These are phyloP conservation scores for Margaritifera margaritifera DNA, from an alignment of 2,888 invertebrate species.

Conservation along the genomic window DNA sequence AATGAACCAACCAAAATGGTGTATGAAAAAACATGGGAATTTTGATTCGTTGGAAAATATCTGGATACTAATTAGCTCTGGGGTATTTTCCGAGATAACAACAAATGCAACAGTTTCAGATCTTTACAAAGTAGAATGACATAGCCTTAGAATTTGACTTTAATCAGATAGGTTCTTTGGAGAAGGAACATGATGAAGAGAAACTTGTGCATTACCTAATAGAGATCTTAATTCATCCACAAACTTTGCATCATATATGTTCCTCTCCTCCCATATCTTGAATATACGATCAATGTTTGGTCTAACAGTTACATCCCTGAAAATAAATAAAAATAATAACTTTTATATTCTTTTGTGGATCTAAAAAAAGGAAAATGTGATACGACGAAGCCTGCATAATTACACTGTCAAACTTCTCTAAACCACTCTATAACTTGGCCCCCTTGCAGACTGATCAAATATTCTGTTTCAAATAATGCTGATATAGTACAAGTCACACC, in stretches of 20 bases:
- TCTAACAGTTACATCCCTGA: slow-evolving; percentile 88
- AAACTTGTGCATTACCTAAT: slow-evolving; percentile 73
- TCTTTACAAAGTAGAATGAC: neutral
- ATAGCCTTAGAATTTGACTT: slow-evolving; percentile 1
- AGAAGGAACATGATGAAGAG: neutral
- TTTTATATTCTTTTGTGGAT: no score
- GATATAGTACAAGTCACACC: no score
- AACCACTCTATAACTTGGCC: no score
- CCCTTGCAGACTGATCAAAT: no score
- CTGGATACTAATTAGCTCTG: no score
- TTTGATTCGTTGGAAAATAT: no score
- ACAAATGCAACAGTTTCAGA: no score
- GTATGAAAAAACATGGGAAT: no score
- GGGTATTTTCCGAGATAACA: no score
- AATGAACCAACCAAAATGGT: no score
- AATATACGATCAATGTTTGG: slow-evolving; percentile 90
- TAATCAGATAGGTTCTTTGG: neutral
- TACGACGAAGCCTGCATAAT: neutral
- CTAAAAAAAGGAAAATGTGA: no score
- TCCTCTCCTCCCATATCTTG: slow-evolving; percentile 95
- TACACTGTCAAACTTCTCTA: neutral
- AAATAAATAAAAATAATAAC: slow-evolving; percentile 33
- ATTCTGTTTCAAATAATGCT: no score
- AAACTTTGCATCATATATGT: slow-evolving; percentile 91
- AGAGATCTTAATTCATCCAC: slow-evolving; percentile 89